Evolutionary conservation across 2,888 invertebrate species (phyloP).

Genomic region (Prostheceraeus crozeri): DNA sequence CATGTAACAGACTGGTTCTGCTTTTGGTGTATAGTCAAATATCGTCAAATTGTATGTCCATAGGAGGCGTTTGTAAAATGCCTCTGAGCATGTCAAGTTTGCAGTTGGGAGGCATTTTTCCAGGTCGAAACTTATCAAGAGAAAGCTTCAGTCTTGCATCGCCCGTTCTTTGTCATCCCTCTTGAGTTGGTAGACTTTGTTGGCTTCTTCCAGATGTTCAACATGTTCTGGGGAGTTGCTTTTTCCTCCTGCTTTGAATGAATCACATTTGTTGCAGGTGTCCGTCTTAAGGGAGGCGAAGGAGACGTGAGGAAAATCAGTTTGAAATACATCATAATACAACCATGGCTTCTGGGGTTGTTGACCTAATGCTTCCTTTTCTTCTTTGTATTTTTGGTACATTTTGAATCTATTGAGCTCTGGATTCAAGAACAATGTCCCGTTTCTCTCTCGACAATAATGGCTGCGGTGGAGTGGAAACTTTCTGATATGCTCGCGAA

Average conservation of each 20-base stretch:
- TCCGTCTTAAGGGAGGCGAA: slow-evolving; percentile 26
- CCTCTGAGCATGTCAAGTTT: slow-evolving; percentile 19
- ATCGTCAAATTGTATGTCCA: slow-evolving; percentile 21
- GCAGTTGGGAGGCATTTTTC: slow-evolving; percentile 27
- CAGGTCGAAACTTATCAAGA: slow-evolving; percentile 16
- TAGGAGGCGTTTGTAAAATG: slow-evolving; percentile 6
- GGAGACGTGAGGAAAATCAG: background rate
- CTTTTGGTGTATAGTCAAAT: slow-evolving; percentile 15
- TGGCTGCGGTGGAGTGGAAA: slow-evolving; percentile 13
- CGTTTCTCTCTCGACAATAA: slow-evolving; percentile 12
- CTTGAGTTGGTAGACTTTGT: slow-evolving; percentile 12
- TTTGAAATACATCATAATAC: background rate
- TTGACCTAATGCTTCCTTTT: slow-evolving; percentile 10
- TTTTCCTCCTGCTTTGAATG: slow-evolving; percentile 10
- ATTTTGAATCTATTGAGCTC: slow-evolving; percentile 2
- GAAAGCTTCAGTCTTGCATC: slow-evolving; percentile 5
- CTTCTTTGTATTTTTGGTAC: slow-evolving; percentile 10
- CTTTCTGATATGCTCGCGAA: slow-evolving; percentile 22
- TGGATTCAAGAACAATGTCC: slow-evolving; percentile 9
- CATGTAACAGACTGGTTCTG: slow-evolving; percentile 2
- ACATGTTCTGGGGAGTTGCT: slow-evolving; percentile 15
- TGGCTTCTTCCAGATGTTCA: slow-evolving; percentile 15
- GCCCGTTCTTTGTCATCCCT: slow-evolving; percentile 14
- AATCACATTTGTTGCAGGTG: slow-evolving; percentile 19
- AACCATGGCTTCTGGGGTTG: background rate